A percentile compares a stretch with the other conserved stretches of the same genome.
phyloP scores from a whole-genome alignment of 2,888 invertebrate genomes.

The Invenusta paracnida region DNA sequence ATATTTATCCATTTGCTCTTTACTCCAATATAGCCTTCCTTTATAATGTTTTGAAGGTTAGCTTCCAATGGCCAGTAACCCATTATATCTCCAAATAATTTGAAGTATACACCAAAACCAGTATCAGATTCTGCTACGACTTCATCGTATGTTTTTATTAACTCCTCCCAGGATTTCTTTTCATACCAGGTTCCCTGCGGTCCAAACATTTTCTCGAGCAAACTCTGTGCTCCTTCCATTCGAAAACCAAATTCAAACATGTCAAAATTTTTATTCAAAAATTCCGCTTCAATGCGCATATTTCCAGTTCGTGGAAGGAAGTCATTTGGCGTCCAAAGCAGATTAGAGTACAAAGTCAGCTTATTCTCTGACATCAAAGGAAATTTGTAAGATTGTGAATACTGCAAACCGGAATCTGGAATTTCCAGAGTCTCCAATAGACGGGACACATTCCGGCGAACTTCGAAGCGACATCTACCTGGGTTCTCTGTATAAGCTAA shows the following conservation, averaged over 20 bases:
- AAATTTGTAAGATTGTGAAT: background rate
- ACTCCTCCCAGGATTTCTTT: background rate
- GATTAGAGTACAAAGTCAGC: background rate
- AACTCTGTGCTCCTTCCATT: background rate
- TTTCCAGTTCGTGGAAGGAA: constrained; percentile 16
- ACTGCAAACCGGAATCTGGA: background rate
- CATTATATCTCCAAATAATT: background rate
- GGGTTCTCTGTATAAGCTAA: background rate
- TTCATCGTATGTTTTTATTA: constrained; percentile 8
- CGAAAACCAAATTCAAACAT: background rate
- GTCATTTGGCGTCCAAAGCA: background rate
- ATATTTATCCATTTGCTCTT: background rate
- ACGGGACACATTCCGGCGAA: background rate
- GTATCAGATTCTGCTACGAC: background rate
- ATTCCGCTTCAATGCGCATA: background rate
- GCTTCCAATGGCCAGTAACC: background rate
- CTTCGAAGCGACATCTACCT: background rate
- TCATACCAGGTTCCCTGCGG: background rate
- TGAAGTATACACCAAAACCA: background rate
- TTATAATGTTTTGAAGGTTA: background rate
- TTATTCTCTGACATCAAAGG: background rate
- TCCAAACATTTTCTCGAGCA: background rate
- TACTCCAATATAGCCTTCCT: background rate
- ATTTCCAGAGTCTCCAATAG: background rate
- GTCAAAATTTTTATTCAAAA: background rate